A percentile compares a stretch with the other conserved stretches of the same genome.
These are phyloP conservation scores for Zhengitettix transpicula DNA, from an alignment of 2,888 invertebrate species.

Conservation along the genomic window DNA sequence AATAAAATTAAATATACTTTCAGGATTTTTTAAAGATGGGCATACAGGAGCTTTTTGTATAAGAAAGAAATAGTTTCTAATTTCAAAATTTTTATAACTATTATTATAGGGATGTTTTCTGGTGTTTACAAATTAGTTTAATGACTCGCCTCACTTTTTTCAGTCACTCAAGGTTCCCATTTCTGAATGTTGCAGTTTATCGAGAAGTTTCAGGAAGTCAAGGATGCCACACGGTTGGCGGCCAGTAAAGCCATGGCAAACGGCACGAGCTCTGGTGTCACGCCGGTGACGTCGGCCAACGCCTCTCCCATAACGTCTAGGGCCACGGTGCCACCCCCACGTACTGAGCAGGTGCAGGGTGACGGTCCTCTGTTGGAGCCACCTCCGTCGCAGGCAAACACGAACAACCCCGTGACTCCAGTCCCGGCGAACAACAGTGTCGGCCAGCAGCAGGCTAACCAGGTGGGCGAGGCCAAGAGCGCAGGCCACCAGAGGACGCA, in stretches of 20 bases:
- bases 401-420: neutral
- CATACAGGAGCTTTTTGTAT: too few relatives aligned
- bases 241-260: constrained; percentile 44
- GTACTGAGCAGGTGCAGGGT: constrained; percentile 14
- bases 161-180: too few relatives aligned
- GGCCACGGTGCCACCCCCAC: constrained; percentile 19
- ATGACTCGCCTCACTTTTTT: too few relatives aligned
- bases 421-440: neutral
- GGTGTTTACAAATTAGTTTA: too few relatives aligned
- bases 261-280: constrained; percentile 48
- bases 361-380: constrained; percentile 23
- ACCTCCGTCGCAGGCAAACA: constrained; percentile 22
- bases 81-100: too few relatives aligned
- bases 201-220: constrained; percentile 95
- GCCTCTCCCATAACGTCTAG: constrained; percentile 68
- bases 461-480: constrained; percentile 22
- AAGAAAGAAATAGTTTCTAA: too few relatives aligned
- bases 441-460: too few relatives aligned
- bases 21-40: too few relatives aligned
- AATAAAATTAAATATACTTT: too few relatives aligned
- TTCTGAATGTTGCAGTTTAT: constrained; percentile 51
- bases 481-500: constrained; percentile 27
- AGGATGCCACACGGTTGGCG: constrained; percentile 75
- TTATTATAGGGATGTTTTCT: too few relatives aligned
- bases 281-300: constrained; percentile 74